Percentiles rank a stretch among this genome's conserved stretches.
These are phyloP conservation scores for Pedetes capensis DNA, from an alignment of 2,113 vertebrate genomes.

Conservation along the genomic window DNA sequence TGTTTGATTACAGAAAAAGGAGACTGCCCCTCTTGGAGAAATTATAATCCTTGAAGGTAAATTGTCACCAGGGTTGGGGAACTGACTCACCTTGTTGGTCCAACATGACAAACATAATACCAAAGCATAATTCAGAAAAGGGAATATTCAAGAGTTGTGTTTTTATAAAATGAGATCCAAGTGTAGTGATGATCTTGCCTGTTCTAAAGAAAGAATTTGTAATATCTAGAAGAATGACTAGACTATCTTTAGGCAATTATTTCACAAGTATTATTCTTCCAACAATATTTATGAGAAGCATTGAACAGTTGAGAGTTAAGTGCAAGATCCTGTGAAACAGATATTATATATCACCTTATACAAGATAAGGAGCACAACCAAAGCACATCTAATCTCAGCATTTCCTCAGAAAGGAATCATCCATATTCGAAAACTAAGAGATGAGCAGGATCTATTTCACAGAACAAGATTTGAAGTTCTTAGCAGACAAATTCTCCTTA, in stretches of 20 bases:
- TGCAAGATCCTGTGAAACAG: background rate
- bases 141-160: background rate
- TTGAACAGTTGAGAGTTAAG: background rate
- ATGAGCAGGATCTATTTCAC: background rate
- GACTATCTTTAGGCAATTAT: background rate
- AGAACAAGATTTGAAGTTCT: background rate
- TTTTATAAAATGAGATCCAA: background rate
- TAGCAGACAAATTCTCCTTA: background rate
- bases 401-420: slow-evolving; percentile 23
- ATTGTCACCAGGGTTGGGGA: background rate
- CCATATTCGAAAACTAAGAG: background rate
- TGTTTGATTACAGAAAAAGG: background rate
- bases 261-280: background rate
- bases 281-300: background rate
- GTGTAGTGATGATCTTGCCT: background rate
- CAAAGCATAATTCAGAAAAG: background rate
- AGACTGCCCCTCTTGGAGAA: background rate
- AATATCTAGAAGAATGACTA: background rate
- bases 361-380: background rate
- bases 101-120: background rate
- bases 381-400: background rate
- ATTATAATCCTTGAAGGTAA: background rate
- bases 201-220: background rate
- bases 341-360: background rate
- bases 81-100: background rate